Conservation (phyloP, 2,113 vertebrate species). For the Ramphastos sulfuratus region DNA sequence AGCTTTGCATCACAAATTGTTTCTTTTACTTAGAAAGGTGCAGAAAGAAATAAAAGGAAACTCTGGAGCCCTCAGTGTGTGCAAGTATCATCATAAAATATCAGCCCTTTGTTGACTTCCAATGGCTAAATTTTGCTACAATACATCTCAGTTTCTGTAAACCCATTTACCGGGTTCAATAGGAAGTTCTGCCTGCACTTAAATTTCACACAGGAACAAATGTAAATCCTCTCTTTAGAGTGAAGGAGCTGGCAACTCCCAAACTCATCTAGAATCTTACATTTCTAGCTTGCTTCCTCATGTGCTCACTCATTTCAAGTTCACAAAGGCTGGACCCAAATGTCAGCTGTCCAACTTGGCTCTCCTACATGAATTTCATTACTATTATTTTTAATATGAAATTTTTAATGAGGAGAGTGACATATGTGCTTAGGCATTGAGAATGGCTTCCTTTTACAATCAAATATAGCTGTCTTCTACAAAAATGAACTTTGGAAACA, state of each 20-base stretch:
- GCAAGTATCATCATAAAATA: not conserved
- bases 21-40: not conserved
- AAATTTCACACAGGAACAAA: not conserved
- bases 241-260: not conserved
- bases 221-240: not conserved
- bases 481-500: constrained; percentile 16
- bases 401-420: not conserved
- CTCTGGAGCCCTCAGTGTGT: not conserved
- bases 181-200: not conserved
- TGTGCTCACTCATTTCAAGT: not conserved
- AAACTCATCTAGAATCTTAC: not conserved
- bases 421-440: not conserved
- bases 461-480: not conserved
- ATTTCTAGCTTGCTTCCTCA: not conserved
- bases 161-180: not conserved
- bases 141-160: not conserved
- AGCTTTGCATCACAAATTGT: not conserved
- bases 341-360: not conserved
- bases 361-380: not conserved
- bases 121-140: not conserved
- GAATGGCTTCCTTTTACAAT: constrained; percentile 11
- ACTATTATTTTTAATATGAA: not conserved
- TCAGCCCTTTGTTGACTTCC: not conserved
- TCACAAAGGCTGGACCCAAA: not conserved
- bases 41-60: not conserved